Evolutionary conservation across 2,113 vertebrate genomes (phyloP).

Genomic region (Ptyas mucosa): DNA sequence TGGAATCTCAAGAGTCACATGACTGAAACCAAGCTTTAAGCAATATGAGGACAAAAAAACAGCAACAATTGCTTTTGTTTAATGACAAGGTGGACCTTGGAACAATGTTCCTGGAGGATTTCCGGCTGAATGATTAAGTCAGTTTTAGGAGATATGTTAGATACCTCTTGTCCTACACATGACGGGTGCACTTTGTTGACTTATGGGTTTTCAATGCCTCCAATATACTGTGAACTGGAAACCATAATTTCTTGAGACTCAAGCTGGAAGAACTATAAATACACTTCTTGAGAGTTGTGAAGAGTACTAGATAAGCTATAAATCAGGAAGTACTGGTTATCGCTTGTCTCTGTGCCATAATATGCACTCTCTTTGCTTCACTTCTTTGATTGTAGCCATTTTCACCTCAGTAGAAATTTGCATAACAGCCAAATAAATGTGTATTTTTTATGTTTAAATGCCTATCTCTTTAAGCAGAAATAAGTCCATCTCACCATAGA

Average conservation of each 20-base stretch:
- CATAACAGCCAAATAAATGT: not conserved
- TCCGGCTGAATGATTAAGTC: not conserved
- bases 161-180: not conserved
- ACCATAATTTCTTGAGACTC: not conserved
- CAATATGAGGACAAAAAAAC: not conserved
- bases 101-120: not conserved
- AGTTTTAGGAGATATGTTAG: not conserved
- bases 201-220: not conserved
- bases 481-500: not conserved
- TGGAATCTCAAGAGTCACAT: conserved; percentile 16
- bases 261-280: not conserved
- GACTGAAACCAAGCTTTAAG: not conserved
- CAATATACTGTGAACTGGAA: conserved; percentile 1
- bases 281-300: not conserved
- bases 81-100: conserved; percentile 4
- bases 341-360: not conserved
- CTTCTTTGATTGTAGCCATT: not conserved
- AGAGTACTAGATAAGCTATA: not conserved
- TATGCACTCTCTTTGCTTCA: not conserved
- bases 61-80: conserved; percentile 6
- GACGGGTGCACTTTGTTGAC: not conserved
- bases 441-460: not conserved
- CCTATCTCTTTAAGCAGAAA: not conserved
- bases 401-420: not conserved
- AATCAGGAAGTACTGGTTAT: not conserved